Percentiles rank a stretch among this genome's conserved stretches.
Evolutionary conservation across 2,888 invertebrate genomes (phyloP).

Genomic region (Lithodes maja): DNA sequence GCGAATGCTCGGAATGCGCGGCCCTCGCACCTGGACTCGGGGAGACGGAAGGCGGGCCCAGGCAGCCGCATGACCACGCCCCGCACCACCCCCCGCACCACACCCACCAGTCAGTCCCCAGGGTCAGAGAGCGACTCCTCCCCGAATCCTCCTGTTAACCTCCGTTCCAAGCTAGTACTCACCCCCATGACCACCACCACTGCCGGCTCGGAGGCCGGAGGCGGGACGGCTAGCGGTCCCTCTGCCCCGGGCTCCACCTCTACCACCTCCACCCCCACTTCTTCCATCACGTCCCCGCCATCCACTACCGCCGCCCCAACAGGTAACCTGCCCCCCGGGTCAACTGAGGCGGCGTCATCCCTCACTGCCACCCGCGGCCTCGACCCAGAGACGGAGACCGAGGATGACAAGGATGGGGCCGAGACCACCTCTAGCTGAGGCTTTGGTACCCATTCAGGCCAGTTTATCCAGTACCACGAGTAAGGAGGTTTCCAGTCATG

Average conservation of each 20-base stretch:
- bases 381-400: slow-evolving; percentile 68
- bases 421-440: slow-evolving; percentile 67
- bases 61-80: slow-evolving; percentile 70
- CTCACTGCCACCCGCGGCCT: slow-evolving; percentile 70
- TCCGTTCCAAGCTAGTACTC: slow-evolving; percentile 63
- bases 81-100: slow-evolving; percentile 72
- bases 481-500: slow-evolving; percentile 20
- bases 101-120: slow-evolving; percentile 73
- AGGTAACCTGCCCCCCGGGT: slow-evolving; percentile 44
- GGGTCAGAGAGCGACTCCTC: slow-evolving; percentile 74
- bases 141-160: slow-evolving; percentile 73
- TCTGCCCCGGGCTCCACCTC: slow-evolving; percentile 65
- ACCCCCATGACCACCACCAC: slow-evolving; percentile 47
- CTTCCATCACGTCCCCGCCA: slow-evolving; percentile 70
- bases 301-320: slow-evolving; percentile 69
- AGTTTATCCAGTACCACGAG: slow-evolving; percentile 10
- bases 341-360: slow-evolving; percentile 57
- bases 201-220: slow-evolving; percentile 32
- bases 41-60: slow-evolving; percentile 71
- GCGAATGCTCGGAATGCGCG: slow-evolving; percentile 72
- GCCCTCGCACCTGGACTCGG: slow-evolving; percentile 67
- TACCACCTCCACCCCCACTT: slow-evolving; percentile 68
- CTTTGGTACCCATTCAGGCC: slow-evolving; percentile 22
- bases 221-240: slow-evolving; percentile 57
- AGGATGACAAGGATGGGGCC: slow-evolving; percentile 68